Percentiles rank a stretch among this genome's conserved stretches.
phyloP scores from a whole-genome alignment of 2,797 vertebrate species.

The Aulostomus chinensis region DNA sequence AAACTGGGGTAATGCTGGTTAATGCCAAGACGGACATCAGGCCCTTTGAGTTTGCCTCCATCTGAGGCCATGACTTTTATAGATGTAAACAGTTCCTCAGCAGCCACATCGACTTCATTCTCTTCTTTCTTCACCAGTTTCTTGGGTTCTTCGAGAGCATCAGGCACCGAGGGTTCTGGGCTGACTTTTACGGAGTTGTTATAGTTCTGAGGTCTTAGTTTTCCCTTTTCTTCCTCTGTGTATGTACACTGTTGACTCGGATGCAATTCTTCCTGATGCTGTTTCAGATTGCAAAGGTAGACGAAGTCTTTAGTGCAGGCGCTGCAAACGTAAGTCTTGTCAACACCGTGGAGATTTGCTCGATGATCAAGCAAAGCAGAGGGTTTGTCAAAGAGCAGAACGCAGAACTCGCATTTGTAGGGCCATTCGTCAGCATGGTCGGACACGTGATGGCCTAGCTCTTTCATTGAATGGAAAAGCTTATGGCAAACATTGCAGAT shows the following conservation, averaged over 20 bases:
- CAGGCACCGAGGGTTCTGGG: constrained; percentile 6
- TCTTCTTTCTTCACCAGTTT: constrained; percentile 68
- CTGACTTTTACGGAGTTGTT: constrained; percentile 82
- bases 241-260: constrained; percentile 90
- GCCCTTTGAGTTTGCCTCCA: constrained; percentile 87
- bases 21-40: constrained; percentile 94
- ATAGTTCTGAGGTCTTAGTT: constrained; percentile 94
- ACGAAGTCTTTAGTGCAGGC: constrained; percentile 96
- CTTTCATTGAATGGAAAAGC: constrained; percentile 95
- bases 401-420: constrained; percentile 99
- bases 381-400: constrained; percentile 91
- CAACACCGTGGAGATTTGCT: constrained; percentile 92
- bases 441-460: constrained; percentile 89
- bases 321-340: constrained; percentile 92
- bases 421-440: constrained; percentile 95
- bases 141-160: constrained; percentile 37
- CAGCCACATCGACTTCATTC: constrained; percentile 77
- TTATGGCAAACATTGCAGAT: constrained; percentile 95
- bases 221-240: constrained; percentile 92
- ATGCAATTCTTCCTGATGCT: constrained; percentile 95
- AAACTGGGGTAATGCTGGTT: constrained; percentile 99
- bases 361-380: constrained; percentile 89
- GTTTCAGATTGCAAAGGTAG: constrained; percentile 96
- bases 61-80: constrained; percentile 95
- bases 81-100: constrained; percentile 92